These are phyloP conservation scores for Drosophila eohydei DNA, from an alignment of 2,888 invertebrate genomes.

Conservation along the genomic window DNA sequence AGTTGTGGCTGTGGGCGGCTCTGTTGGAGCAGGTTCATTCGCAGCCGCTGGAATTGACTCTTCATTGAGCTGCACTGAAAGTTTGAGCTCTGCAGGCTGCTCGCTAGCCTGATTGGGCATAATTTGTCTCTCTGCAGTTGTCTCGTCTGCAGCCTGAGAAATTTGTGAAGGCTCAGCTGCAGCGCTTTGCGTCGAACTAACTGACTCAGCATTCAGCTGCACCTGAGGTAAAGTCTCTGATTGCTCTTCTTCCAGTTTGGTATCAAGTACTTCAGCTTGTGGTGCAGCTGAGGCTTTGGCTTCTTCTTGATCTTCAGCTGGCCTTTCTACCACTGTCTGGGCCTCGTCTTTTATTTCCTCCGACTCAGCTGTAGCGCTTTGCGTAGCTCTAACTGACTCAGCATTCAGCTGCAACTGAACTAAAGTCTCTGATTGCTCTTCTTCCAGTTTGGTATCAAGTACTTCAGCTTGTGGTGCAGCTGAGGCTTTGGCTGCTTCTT, in stretches of 20 bases:
- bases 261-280: background rate
- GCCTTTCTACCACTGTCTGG: background rate
- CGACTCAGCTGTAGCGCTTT: background rate
- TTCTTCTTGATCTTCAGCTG: background rate
- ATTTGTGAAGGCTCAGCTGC: background rate
- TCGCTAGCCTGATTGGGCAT: background rate
- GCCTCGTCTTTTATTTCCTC: background rate
- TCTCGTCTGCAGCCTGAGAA: background rate
- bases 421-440: background rate
- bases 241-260: background rate
- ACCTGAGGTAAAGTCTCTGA: background rate
- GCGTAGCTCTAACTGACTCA: background rate
- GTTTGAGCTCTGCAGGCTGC: background rate
- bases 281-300: background rate
- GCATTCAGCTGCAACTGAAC: background rate
- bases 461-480: background rate
- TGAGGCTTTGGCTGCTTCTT: background rate
- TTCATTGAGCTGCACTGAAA: no score
- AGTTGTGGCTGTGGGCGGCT: background rate
- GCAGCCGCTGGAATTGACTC: background rate
- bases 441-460: background rate
- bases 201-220: background rate
- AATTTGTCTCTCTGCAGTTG: no score
- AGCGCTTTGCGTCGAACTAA: background rate
- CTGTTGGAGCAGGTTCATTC: background rate